Percentiles rank a stretch among this genome's conserved stretches.
Evolutionary conservation across 2,888 invertebrate species (phyloP).

Genomic region (Smittia sp.): DNA sequence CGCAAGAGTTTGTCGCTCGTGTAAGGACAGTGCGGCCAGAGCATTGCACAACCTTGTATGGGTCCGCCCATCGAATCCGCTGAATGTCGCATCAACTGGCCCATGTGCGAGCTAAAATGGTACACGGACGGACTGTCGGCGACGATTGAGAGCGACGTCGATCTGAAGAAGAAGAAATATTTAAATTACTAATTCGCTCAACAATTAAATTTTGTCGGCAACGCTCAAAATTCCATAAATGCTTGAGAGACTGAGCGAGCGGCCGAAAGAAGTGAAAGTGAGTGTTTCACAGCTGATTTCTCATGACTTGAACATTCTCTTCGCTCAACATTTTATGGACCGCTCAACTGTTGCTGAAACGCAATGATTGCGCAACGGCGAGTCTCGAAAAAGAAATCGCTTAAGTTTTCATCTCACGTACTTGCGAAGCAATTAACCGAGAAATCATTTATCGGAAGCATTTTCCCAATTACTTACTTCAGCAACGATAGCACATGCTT

Average conservation of each 20-base stretch:
- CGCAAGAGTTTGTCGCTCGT: slow-evolving; percentile 51
- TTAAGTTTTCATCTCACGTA: slow-evolving; percentile 4
- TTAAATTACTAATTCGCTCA: not conserved
- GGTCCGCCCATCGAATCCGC: slow-evolving; percentile 50
- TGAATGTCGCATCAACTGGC: slow-evolving; percentile 52
- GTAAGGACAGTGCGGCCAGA: slow-evolving; percentile 54
- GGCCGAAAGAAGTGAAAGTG: slow-evolving; percentile 17
- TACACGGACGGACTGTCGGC: slow-evolving; percentile 52
- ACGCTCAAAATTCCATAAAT: not conserved
- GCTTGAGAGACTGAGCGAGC: not conserved
- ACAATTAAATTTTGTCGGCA: not conserved
- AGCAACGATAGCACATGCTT: slow-evolving; percentile 51
- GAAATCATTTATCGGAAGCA: not conserved
- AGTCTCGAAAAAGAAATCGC: not conserved
- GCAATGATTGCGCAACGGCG: not conserved
- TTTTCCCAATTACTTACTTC: slow-evolving; percentile 46
- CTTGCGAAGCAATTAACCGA: not conserved
- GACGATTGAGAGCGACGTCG: slow-evolving; percentile 53
- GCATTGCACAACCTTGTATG: slow-evolving; percentile 51
- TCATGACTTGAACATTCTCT: not conserved
- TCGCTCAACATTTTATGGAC: not conserved
- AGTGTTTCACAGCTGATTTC: not conserved
- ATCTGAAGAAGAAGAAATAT: slow-evolving; percentile 45
- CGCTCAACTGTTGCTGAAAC: not conserved
- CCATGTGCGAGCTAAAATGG: slow-evolving; percentile 55